These are phyloP conservation scores for Rhabditoides inermis DNA, from an alignment of 2,888 invertebrate genomes.

Conservation along the genomic window DNA sequence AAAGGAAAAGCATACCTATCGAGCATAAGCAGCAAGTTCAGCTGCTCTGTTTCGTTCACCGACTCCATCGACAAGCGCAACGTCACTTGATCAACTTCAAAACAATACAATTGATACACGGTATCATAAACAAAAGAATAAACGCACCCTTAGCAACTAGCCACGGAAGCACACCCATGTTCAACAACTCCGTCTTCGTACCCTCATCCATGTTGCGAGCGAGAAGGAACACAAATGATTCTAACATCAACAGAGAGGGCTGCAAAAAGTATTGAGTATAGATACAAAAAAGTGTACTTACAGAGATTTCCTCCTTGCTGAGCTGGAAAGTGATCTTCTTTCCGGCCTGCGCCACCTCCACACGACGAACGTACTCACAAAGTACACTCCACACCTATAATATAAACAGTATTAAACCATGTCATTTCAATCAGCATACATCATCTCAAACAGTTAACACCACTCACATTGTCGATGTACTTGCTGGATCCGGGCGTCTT, in stretches of 20 bases:
- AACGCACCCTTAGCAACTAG: slow-evolving; percentile 34
- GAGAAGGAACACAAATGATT: slow-evolving; percentile 38
- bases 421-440: too few species aligned
- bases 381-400: not conserved
- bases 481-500: too few species aligned
- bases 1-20: too few species aligned
- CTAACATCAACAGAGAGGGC: slow-evolving; percentile 35
- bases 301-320: slow-evolving; percentile 19
- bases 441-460: too few species aligned
- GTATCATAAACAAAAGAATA: slow-evolving; percentile 1
- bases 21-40: too few species aligned
- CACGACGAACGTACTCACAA: not conserved
- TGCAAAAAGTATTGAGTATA: slow-evolving; percentile 1
- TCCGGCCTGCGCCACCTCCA: slow-evolving; percentile 12
- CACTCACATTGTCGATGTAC: too few species aligned
- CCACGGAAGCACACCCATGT: slow-evolving; percentile 37
- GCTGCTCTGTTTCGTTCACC: too few species aligned
- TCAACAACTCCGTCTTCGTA: slow-evolving; percentile 40
- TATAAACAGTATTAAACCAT: too few species aligned
- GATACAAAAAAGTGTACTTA: not conserved
- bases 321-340: slow-evolving; percentile 23
- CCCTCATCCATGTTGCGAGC: slow-evolving; percentile 19
- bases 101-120: slow-evolving; percentile 1
- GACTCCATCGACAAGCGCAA: too few species aligned
- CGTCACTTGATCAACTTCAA: slow-evolving; percentile 20